Evolutionary conservation across 1,140 invertebrate species (phyloP).

Genomic region (Orius insidiosus): DNA sequence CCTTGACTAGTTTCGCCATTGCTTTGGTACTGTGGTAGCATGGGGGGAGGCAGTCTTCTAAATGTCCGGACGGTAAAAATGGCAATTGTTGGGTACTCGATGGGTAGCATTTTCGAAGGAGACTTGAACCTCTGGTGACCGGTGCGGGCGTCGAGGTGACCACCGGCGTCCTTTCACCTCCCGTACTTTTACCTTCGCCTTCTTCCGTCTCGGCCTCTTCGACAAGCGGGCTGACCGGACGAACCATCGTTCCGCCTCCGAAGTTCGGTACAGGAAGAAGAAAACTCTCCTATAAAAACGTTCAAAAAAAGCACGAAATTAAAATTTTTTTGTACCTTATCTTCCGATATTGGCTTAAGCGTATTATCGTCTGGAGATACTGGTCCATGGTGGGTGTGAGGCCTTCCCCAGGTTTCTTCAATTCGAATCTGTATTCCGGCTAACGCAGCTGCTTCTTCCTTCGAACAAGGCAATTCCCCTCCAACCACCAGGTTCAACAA

Average conservation of each 20-base stretch:
- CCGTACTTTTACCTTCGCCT: conserved; percentile 16
- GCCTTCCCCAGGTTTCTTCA: conserved; percentile 41
- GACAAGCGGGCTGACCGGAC: conserved; percentile 24
- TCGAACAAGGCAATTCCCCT: conserved; percentile 45
- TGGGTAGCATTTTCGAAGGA: conserved; percentile 25
- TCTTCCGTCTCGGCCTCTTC: conserved; percentile 25
- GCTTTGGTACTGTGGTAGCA: conserved; percentile 35
- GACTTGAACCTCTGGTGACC: conserved; percentile 16
- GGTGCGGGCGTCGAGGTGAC: conserved; percentile 12
- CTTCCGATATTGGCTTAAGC: conserved; percentile 25
- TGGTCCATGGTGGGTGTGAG: conserved; percentile 16
- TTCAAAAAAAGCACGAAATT: neutral
- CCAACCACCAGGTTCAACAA: conserved; percentile 43
- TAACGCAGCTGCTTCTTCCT: conserved; percentile 47
- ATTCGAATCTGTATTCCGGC: conserved; percentile 50
- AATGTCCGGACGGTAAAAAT: conserved; percentile 23
- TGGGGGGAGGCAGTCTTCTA: conserved; percentile 34
- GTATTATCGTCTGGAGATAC: conserved; percentile 22
- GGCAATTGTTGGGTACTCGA: conserved; percentile 21
- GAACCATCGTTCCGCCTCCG: conserved; percentile 24
- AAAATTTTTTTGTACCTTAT: no score
- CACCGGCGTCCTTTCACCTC: conserved; percentile 24
- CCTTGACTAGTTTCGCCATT: conserved; percentile 37
- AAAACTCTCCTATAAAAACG: conserved; percentile 26
- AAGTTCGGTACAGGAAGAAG: conserved; percentile 24